phyloP scores from a whole-genome alignment of 2,888 invertebrate species.

The Rhodophaea formosa region DNA sequence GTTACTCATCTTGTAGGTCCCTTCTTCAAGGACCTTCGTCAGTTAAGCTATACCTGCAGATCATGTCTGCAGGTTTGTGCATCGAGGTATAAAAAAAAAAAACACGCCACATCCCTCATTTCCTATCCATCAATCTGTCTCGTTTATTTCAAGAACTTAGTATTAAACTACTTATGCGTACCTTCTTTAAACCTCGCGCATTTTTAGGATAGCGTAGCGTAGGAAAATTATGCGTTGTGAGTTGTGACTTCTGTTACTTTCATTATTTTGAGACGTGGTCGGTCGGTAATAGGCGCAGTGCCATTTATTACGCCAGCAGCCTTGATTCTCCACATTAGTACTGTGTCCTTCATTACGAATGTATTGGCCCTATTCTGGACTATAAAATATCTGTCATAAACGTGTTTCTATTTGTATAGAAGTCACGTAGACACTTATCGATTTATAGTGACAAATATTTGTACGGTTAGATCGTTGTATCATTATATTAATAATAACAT shows the following conservation, averaged over 20 bases:
- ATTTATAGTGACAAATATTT: not conserved
- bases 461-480: not conserved
- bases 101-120: too few species aligned
- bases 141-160: too few species aligned
- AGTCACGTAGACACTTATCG: constrained; percentile 1
- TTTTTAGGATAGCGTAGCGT: too few species aligned
- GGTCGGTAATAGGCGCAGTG: not conserved
- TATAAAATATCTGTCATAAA: not conserved
- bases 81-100: too few species aligned
- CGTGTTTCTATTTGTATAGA: not conserved
- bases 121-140: too few species aligned
- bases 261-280: not conserved
- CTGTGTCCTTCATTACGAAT: not conserved
- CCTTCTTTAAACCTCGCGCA: too few species aligned
- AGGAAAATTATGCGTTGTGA: not conserved
- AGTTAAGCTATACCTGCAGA: too few species aligned
- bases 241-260: not conserved
- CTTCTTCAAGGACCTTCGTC: too few species aligned
- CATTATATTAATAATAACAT: too few species aligned
- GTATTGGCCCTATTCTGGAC: not conserved
- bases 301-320: not conserved
- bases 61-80: too few species aligned
- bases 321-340: not conserved
- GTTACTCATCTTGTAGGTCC: too few species aligned
- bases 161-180: too few species aligned